Conservation (phyloP, 2,888 invertebrate genomes). For the Chymomyza procnemis region DNA sequence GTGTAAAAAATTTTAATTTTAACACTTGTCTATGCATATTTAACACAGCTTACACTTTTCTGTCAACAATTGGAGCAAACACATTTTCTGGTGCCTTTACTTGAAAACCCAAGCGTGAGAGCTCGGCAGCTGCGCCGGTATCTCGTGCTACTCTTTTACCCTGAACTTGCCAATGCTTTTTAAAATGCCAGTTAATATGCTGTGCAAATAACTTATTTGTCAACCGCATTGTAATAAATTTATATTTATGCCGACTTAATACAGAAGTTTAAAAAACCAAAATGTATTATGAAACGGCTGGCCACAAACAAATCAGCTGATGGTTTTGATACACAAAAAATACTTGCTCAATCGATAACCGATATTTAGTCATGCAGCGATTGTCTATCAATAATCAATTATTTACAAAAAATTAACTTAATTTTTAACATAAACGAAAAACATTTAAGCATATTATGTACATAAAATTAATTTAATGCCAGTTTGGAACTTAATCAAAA, state of each 20-base stretch:
- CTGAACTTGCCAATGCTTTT: conserved; percentile 85
- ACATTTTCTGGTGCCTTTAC: conserved; percentile 83
- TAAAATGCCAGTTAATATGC: conserved; percentile 86
- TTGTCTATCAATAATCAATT: background rate
- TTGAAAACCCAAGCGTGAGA: conserved; percentile 81
- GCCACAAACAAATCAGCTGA: background rate
- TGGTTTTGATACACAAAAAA: background rate
- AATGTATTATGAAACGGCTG: conserved; percentile 43
- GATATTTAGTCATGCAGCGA: background rate
- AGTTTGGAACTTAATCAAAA: no score
- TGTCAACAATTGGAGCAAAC: conserved; percentile 76
- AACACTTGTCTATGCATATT: background rate
- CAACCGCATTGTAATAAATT: conserved; percentile 81
- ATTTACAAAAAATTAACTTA: no score
- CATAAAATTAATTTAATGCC: no score
- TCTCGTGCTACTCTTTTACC: conserved; percentile 82
- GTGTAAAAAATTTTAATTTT: background rate
- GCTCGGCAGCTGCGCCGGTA: conserved; percentile 80
- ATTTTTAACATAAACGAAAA: no score
- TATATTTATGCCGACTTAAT: background rate
- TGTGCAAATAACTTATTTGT: conserved; percentile 83
- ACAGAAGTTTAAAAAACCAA: background rate
- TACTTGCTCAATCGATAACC: background rate
- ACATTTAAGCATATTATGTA: no score
- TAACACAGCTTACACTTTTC: conserved; percentile 27